Base-by-base conservation (phyloP, 1,140 invertebrate genomes). In the Papilio aristodemus region DNA sequence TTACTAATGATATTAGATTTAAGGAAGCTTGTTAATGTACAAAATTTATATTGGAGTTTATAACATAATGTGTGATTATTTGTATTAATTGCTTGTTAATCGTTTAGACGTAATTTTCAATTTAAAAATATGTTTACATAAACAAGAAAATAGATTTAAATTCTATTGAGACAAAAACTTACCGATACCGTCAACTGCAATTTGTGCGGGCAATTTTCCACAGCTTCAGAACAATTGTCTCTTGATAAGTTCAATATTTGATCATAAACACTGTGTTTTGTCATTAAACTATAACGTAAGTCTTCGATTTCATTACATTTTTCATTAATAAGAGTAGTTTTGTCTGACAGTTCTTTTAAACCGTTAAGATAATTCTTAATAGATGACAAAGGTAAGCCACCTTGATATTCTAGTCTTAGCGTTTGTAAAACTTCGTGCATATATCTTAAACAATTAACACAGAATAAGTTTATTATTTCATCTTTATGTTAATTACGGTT, bases 331-430 rank as follows among this genome's bases (percentile, higher is more conserved):
- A 78, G 78, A 66, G 74, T 60, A 25, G 78, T 79, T 81, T 90
- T 87, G 7, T 71, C 62, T 38, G 71, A 74, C 5, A 87, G 27
- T 43, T 91, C 84, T 78, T 85, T 77, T 11, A 83, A 67, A 59
- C 74, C 81, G 59, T 84, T 81, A 6, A 84, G 39, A 73, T 86
- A 88, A 57, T 82, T 88, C 76, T 92, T 89, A 37, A 89, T 67
- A n/a, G 81, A 81, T 17, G 77, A 70, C 0, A 89, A 39, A 11
- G 91, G 91, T 69, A 92, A 19, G 71, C 81, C 77, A 32, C 89
- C 89, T 67, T 88, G 81, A 76, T 92, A 92, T 73, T 92, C 89
- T 63, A 88, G 80, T 68, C 87, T 74, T 38, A 92, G 70, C 14
- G 78, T 73, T 75, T 90, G 81, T 64, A 91, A 66, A 32, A 88